These are phyloP conservation scores for Hyposoter dolosus DNA, from an alignment of 2,888 invertebrate genomes.

Conservation along the genomic window DNA sequence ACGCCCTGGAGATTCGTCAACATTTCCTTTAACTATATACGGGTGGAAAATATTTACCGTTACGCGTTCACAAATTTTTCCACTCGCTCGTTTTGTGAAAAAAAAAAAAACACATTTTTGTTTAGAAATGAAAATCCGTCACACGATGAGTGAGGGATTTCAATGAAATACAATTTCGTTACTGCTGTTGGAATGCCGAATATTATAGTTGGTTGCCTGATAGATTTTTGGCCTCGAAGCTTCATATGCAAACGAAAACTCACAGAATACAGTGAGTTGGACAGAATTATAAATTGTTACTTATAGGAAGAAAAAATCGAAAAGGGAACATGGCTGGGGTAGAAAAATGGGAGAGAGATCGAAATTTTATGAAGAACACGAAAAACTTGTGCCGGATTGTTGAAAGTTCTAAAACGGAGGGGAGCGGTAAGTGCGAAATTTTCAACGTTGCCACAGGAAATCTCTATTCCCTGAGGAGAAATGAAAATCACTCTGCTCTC, in stretches of 20 bases:
- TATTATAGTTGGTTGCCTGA: background rate
- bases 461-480: background rate
- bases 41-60: background rate
- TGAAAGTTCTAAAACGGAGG: background rate
- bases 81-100: background rate
- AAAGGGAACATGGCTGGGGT: background rate
- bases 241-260: background rate
- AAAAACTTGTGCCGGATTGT: slow-evolving; percentile 1
- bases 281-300: background rate
- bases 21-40: background rate
- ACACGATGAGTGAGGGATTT: background rate
- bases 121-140: background rate
- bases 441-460: background rate
- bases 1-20: background rate
- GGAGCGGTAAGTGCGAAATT: background rate
- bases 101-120: background rate
- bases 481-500: background rate
- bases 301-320: background rate
- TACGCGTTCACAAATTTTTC: background rate
- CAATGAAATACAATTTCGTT: background rate
- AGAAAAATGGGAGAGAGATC: background rate
- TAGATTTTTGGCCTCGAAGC: background rate
- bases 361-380: background rate
- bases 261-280: background rate
- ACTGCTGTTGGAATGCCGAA: background rate